Evolutionary conservation across 1,140 invertebrate species (phyloP).

Genomic region (Acarapis woodi): DNA sequence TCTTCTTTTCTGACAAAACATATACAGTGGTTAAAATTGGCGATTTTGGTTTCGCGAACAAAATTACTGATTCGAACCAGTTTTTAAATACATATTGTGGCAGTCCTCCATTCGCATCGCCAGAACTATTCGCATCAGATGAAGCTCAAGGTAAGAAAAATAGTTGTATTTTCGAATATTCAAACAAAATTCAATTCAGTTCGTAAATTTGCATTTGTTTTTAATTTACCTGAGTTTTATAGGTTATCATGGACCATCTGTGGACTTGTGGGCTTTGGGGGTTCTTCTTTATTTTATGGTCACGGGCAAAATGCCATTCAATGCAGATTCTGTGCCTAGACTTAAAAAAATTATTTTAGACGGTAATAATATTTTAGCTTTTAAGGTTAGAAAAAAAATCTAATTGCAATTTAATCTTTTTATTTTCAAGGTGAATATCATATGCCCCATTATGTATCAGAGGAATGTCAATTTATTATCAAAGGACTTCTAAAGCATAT

Average conservation of each 20-base stretch:
- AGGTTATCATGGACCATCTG: slow-evolving; percentile 11
- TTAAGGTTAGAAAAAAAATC: no score
- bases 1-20: no score
- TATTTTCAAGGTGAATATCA: slow-evolving; percentile 27
- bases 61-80: not conserved
- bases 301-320: slow-evolving; percentile 17
- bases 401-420: no score
- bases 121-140: slow-evolving; percentile 12
- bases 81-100: slow-evolving; percentile 13
- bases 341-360: slow-evolving; percentile 36
- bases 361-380: no score
- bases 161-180: no score
- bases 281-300: slow-evolving; percentile 16
- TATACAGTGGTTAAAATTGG: slow-evolving; percentile 7
- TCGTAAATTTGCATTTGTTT: no score
- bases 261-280: slow-evolving; percentile 15
- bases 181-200: no score
- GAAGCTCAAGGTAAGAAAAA: no score
- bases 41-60: slow-evolving; percentile 13
- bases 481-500: slow-evolving; percentile 22
- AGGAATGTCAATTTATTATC: slow-evolving; percentile 17
- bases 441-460: slow-evolving; percentile 20
- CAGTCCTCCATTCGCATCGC: slow-evolving; percentile 14
- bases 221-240: no score
- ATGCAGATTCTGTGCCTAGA: slow-evolving; percentile 26